phyloP scores from a whole-genome alignment of 1,140 invertebrate genomes.

The Berghia stephanieae region DNA sequence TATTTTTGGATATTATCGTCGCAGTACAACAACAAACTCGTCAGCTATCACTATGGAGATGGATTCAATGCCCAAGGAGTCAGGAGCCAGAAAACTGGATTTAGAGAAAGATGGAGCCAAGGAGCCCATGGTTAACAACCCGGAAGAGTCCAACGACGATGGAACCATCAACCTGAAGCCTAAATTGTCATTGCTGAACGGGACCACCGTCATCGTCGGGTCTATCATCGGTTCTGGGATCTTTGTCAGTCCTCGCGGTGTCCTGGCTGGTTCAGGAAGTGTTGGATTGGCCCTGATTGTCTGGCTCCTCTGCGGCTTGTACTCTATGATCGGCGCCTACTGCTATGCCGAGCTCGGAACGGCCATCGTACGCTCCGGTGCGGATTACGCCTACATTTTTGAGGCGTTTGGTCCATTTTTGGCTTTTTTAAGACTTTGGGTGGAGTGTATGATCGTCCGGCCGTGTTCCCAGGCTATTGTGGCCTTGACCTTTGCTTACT shows the following conservation, averaged over 20 bases:
- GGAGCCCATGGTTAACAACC: no score
- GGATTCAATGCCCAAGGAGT: not conserved
- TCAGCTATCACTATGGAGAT: not conserved
- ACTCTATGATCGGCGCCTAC: constrained; percentile 76
- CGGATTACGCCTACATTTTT: constrained; percentile 64
- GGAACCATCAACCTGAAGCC: constrained; percentile 56
- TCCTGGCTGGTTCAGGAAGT: constrained; percentile 82
- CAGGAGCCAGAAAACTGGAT: no score
- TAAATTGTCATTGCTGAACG: constrained; percentile 60
- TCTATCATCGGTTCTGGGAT: constrained; percentile 79
- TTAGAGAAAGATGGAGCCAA: not conserved
- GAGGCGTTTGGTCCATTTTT: constrained; percentile 65
- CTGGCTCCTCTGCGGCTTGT: constrained; percentile 82
- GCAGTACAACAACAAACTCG: no score
- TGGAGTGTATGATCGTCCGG: constrained; percentile 76
- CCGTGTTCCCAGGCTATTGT: constrained; percentile 73
- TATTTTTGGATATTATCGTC: no score
- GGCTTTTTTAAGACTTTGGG: constrained; percentile 69
- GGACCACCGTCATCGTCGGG: constrained; percentile 63
- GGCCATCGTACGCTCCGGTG: constrained; percentile 58
- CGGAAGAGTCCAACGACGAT: not conserved
- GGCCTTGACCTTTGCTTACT: constrained; percentile 64
- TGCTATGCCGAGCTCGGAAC: constrained; percentile 65
- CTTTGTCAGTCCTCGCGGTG: constrained; percentile 94
- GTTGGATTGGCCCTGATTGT: constrained; percentile 84